Evolutionary conservation across 2,888 invertebrate species (phyloP), one percentile per base, ranked within the genome.

Genomic region (Drosophila merina): DNA sequence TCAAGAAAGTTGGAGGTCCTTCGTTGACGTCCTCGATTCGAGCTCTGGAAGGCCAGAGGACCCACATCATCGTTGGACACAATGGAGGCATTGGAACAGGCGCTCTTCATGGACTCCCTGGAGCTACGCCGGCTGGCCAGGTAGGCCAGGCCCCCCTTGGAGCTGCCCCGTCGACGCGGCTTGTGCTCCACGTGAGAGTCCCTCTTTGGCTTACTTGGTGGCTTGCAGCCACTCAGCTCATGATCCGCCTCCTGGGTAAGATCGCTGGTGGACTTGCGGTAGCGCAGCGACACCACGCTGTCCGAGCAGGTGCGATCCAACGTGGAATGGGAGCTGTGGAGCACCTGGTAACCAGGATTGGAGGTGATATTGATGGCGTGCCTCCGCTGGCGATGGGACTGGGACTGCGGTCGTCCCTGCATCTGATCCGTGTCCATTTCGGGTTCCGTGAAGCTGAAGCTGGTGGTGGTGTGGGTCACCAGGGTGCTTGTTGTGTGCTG

Each of bases 1-100:
- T 97, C 97, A 55, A 97, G 93, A 89, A 97, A 97, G 92, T 97
- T 97, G 0, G 97, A 97, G 3, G 96, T 97, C 77, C 97, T 93
- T 30, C 97, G 92, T 89, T 96, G 96, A 14, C 96, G 93, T 1
- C 95, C 95, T 2, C 96, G 93, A 79, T 95, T 94, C 26, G 96
- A 95, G 74, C 95, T 94, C 88, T 95, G 95, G 91, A 96, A 96
- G 91, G 96, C 96, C 70, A 96, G 91, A 6, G 96, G 96, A 0
- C 96, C 96, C 54, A 96, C 94, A 81, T 96, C 96, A 90, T 96
- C 96, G 84, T 96, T 96, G 60, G 93, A 94, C 68, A 93, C 91
- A 55, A 93, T 92, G 0, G 96, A 96, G 77, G 95, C 93, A 72
- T 95, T 95, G 1, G 96, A 96, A 82, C 94, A 94, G 78, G 94